Evolutionary conservation across 35 echinoderm and acorn worm genomes (phyloP).

Genomic region (Strongylocentrotus purpuratus): DNA sequence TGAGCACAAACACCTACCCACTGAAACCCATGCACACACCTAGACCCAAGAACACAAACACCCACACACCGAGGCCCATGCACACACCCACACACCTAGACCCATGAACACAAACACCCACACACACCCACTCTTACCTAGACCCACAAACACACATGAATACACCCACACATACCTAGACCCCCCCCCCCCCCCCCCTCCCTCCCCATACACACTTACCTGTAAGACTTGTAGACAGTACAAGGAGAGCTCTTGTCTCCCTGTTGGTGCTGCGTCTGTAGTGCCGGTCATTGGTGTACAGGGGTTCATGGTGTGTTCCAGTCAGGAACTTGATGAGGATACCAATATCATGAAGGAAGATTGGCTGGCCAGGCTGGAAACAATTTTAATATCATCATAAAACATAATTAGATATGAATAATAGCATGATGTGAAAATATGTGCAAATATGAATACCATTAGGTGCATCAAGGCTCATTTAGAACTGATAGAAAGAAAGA

Average conservation of each 20-base stretch:
- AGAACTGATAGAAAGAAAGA: no score
- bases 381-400: neutral
- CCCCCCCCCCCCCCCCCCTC: no score
- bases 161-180: no score
- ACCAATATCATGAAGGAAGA: constrained; percentile 67
- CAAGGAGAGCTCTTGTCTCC: constrained; percentile 67
- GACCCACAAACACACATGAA: no score
- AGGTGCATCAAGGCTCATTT: no score
- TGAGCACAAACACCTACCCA: no score
- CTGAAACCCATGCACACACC: no score
- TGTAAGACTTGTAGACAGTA: constrained; percentile 69
- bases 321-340: constrained; percentile 50
- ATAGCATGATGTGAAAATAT: neutral
- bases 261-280: constrained; percentile 24
- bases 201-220: constrained; percentile 73
- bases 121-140: no score
- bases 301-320: constrained; percentile 65
- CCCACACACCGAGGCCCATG: no score
- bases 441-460: neutral
- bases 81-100: no score
- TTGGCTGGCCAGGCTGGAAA: constrained; percentile 45
- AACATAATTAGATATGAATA: neutral
- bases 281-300: constrained; percentile 67
- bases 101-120: no score
- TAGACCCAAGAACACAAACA: no score